Evolutionary conservation across 2,797 vertebrate genomes (phyloP), one percentile per base, ranked within the genome.

Genomic region (Semotilus atromaculatus): DNA sequence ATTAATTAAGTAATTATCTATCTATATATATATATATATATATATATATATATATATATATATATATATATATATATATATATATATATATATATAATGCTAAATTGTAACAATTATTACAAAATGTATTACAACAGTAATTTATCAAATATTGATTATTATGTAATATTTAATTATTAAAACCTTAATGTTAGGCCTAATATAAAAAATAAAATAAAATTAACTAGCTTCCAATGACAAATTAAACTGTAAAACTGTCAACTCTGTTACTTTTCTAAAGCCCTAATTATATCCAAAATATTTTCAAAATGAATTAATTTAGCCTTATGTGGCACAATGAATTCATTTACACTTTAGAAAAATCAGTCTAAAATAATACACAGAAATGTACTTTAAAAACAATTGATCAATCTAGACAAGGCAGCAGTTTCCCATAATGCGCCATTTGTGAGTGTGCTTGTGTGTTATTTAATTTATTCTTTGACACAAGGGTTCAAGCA

Each of bases 291-390:
- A 78, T 29, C 26, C 60, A 34, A 48, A 45, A 66, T 34, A 34
- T 79, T 34, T 45, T 5, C 0, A 36, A 75, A 75, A 55, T 75
- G 0, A 76, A 18, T 36, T 55, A 5, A n/a, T 58, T 76, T 10
- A 31, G 10, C n/a, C 8, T 62, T 11, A n/a, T 77, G 29, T 38
- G 36, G 23, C 55, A 40, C 51, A 58, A n/a, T 55, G 21, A 23
- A 45, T 64, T 11, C 26, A n/a, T 71, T 71, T 43, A n/a, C 76
- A 23, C 38, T 64, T 45, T 18, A 31, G 76, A 1, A 40, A 79
- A 64, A 48, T 48, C 40, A 43, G 38, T 45, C 36, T 78, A 2
- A 77, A 79, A 79, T 45, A 66, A 79, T 48, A 60, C 29, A 45
- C 18, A 45, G 0, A 79, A 64, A 66, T 43, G 0, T 23, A 34